These are phyloP conservation scores for Hyla sarda DNA, from an alignment of 2,113 vertebrate species.

Conservation along the genomic window DNA sequence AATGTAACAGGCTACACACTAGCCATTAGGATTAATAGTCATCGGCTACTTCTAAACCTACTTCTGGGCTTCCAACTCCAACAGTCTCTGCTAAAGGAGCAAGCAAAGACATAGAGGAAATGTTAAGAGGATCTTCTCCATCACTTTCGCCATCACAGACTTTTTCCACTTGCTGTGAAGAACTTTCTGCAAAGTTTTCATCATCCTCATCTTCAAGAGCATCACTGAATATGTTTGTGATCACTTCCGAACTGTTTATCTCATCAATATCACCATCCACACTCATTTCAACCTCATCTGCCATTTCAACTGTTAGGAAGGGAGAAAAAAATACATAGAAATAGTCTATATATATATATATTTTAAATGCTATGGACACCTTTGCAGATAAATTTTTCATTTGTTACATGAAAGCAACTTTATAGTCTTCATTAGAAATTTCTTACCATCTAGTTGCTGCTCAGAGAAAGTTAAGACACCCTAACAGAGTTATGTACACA, in stretches of 20 bases:
- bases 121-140: constrained; percentile 84
- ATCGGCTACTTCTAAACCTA: constrained; percentile 43
- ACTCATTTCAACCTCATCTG: constrained; percentile 72
- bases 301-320: constrained; percentile 67
- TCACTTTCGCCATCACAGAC: constrained; percentile 63
- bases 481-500: too few relatives aligned
- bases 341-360: not conserved
- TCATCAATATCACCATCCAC: constrained; percentile 69
- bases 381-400: too few relatives aligned
- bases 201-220: constrained; percentile 76
- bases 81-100: constrained; percentile 91
- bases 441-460: too few relatives aligned
- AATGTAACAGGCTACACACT: not conserved
- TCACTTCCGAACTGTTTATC: constrained; percentile 87
- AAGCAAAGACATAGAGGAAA: constrained; percentile 97
- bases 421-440: too few relatives aligned
- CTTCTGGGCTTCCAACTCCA: constrained; percentile 82
- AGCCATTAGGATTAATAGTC: not conserved
- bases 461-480: too few relatives aligned
- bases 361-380: too few relatives aligned
- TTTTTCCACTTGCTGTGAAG: constrained; percentile 12
- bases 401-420: too few relatives aligned
- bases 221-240: constrained; percentile 87
- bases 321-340: not conserved
- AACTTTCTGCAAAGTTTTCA: constrained; percentile 60